Conservation (phyloP, 2,797 vertebrate species). For the Pangasius macronema region DNA sequence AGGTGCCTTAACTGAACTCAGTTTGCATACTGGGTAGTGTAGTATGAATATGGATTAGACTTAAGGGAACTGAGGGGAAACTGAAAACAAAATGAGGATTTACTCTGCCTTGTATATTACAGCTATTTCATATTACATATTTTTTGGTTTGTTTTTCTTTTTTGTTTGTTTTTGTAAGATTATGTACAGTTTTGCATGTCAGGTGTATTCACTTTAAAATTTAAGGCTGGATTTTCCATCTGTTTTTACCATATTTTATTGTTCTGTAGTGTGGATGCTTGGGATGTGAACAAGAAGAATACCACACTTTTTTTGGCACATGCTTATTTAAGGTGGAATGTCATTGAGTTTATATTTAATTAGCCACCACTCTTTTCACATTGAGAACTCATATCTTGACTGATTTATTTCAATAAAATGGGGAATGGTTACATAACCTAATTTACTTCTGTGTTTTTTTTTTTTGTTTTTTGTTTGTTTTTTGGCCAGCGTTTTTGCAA, state of each 20-base stretch:
- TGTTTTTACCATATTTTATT: constrained; percentile 66
- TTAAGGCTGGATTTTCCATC: constrained; percentile 53
- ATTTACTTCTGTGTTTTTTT: constrained; percentile 53
- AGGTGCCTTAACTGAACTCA: constrained; percentile 55
- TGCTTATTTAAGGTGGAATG: constrained; percentile 95
- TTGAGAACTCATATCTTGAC: constrained; percentile 91
- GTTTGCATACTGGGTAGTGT: constrained; percentile 38
- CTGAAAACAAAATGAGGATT: constrained; percentile 73
- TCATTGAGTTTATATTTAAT: constrained; percentile 82
- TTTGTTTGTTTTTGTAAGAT: constrained; percentile 87
- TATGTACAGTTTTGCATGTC: constrained; percentile 99
- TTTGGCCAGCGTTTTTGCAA: background rate
- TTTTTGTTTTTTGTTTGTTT: background rate
- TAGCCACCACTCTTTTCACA: constrained; percentile 81
- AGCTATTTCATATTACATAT: constrained; percentile 87
- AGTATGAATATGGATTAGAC: constrained; percentile 32
- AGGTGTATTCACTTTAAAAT: constrained; percentile 87
- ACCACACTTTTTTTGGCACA: constrained; percentile 91
- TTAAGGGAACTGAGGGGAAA: constrained; percentile 48
- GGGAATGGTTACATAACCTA: constrained; percentile 86
- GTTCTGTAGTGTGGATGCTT: constrained; percentile 78
- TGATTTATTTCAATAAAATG: constrained; percentile 99
- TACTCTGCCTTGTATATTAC: constrained; percentile 86
- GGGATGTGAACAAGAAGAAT: constrained; percentile 84
- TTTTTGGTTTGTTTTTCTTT: constrained; percentile 63